Evolutionary conservation across 2,797 vertebrate species (phyloP).

Genomic region (Characodon lateralis): DNA sequence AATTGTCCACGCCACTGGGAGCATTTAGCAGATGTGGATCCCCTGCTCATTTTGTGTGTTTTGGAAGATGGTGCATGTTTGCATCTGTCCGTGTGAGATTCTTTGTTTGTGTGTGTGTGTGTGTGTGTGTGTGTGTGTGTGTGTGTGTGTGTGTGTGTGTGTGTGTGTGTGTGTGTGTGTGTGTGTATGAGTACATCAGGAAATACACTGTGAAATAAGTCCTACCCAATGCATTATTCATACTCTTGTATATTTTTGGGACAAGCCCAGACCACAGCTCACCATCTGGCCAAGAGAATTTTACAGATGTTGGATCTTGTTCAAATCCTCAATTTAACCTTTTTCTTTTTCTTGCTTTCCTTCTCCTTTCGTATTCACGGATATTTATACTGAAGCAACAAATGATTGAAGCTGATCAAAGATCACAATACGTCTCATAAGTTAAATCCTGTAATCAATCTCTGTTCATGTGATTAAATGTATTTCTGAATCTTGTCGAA

Average conservation of each 20-base stretch:
- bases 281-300: slow-evolving; percentile 56
- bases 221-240: slow-evolving; percentile 67
- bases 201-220: slow-evolving; percentile 78
- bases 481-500: slow-evolving; percentile 68
- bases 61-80: neutral
- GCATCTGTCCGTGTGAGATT: slow-evolving; percentile 13
- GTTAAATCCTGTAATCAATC: slow-evolving; percentile 74
- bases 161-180: slow-evolving; percentile 4
- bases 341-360: slow-evolving; percentile 49
- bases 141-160: slow-evolving; percentile 2
- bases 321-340: slow-evolving; percentile 36
- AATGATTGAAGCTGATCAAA: slow-evolving; percentile 40
- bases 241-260: slow-evolving; percentile 71
- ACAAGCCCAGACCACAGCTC: slow-evolving; percentile 49
- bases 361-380: slow-evolving; percentile 62
- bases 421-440: slow-evolving; percentile 56
- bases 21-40: slow-evolving; percentile 57
- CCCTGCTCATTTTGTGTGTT: slow-evolving; percentile 41
- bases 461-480: slow-evolving; percentile 71
- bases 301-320: slow-evolving; percentile 60
- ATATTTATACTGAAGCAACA: slow-evolving; percentile 71
- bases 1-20: slow-evolving; percentile 54
- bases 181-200: slow-evolving; percentile 43
- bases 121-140: slow-evolving; percentile 2
- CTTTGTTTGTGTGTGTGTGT: slow-evolving; percentile 13